Base-by-base conservation (phyloP, 2,888 invertebrate species). In the Gordius sp. region DNA sequence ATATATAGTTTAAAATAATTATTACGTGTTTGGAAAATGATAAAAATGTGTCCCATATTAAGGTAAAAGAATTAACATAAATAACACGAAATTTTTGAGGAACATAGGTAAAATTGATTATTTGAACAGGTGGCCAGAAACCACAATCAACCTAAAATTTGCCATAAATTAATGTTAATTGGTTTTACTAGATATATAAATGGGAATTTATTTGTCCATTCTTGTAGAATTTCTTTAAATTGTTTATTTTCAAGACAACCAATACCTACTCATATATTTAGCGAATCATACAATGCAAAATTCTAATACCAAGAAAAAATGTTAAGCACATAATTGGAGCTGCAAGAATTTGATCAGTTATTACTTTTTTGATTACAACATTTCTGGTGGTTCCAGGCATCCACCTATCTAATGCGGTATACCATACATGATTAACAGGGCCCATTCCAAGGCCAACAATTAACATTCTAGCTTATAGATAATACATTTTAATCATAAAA, bases 31-130 rank as follows among this genome's bases (percentile, higher is more conserved):
- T 54, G 25, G 27, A 54, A 54, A 27, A 54, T 8, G 55, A 54
- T 20, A 54, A 54, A 54, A 54, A 54, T 16, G 55, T 54, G 23
- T 54, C 55, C 55, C 55, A 54, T 4, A 54, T 24, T 8, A 54
- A 16, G 26, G 55, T 54, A 20, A 54, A 54, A 20, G 28, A 54
- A 20, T 54, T 54, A 16, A 54, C 55, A 28, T 54, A 54, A 8
- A 54, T 25, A 8, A 54, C 55, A 8, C 28, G 4, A 27, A 26
- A 54, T 54, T 54, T 54, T 4, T 4, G 8, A 8, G 55, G 55
- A 20, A 54, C 27, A 28, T 54, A 54, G 8, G 4, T 26, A 20
- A 54, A 54, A 20, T 54, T 54, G 8, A 54, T 16, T 8, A 54
- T 13, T 28, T 54, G 55, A 13, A 54, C 27, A 26, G 55, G 55